Conservation (phyloP, 2,797 vertebrate species). For the Emydoidea blandingii region DNA sequence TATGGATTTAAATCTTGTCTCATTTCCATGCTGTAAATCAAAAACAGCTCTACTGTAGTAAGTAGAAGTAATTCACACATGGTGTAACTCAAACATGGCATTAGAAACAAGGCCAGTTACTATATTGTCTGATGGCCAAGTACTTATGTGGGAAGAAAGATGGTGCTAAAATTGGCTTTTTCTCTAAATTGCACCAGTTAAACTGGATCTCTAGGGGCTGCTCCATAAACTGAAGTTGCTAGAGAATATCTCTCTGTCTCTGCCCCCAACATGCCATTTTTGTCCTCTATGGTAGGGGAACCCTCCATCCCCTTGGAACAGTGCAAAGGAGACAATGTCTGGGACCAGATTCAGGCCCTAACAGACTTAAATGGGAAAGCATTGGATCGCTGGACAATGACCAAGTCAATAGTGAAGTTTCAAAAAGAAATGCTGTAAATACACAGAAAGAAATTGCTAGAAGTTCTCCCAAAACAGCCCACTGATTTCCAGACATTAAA, state of each 20-base stretch:
- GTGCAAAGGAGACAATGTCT: not conserved
- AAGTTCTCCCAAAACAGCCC: not conserved
- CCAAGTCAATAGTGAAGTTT: not conserved
- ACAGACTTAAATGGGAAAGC: not conserved
- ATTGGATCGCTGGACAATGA: not conserved
- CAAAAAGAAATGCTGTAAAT: not conserved
- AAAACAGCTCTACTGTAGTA: not conserved
- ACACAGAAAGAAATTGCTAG: not conserved
- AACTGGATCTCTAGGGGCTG: not conserved
- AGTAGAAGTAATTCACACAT: not conserved
- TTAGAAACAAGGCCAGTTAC: not conserved
- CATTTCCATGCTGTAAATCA: not conserved
- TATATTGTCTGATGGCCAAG: not conserved
- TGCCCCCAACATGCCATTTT: not conserved
- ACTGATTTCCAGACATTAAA: not conserved
- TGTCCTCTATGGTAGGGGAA: not conserved
- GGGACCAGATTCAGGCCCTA: not conserved
- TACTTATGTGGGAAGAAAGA: not conserved
- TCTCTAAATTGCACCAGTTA: not conserved
- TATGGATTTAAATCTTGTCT: not conserved
- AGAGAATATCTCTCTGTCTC: accelerated
- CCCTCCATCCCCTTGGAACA: not conserved
- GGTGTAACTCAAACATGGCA: not conserved
- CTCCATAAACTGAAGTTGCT: not conserved
- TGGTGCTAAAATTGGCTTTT: not conserved